Conservation (phyloP, 2,113 vertebrate genomes). For the Caretta caretta region DNA sequence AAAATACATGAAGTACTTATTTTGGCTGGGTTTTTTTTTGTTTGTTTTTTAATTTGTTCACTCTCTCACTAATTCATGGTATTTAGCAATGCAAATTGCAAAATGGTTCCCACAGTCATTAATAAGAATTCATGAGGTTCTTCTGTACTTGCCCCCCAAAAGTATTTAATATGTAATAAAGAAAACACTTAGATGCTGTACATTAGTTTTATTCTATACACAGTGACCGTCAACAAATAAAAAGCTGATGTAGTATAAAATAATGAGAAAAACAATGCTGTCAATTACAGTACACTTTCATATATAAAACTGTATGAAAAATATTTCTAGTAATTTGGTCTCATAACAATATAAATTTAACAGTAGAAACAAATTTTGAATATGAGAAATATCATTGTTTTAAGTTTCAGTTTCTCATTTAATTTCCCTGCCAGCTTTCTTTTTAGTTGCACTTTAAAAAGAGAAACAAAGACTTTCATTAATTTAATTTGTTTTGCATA, state of each 20-base stretch:
- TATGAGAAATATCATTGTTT: not conserved
- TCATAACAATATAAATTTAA: slow-evolving; percentile 12
- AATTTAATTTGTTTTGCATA: not conserved
- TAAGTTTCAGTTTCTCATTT: not conserved
- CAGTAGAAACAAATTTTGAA: slow-evolving; percentile 25
- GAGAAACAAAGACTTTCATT: not conserved
- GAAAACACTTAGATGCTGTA: not conserved
- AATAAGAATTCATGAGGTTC: not conserved
- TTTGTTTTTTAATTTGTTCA: not conserved
- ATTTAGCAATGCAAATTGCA: not conserved
- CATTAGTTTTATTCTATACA: slow-evolving; percentile 40
- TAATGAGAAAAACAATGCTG: not conserved
- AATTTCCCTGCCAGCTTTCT: not conserved
- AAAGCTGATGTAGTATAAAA: slow-evolving; percentile 28
- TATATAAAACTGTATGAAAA: not conserved
- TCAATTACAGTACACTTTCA: slow-evolving; percentile 22
- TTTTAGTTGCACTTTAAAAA: not conserved
- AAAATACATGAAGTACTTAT: not conserved
- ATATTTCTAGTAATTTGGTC: slow-evolving; percentile 18
- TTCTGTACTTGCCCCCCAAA: not conserved
- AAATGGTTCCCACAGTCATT: not conserved
- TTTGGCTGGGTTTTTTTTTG: not conserved
- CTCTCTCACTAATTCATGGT: not conserved
- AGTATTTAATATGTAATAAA: not conserved
- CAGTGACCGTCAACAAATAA: slow-evolving; percentile 26